Conservation (phyloP, 2,113 vertebrate genomes). For the Plecotus auritus region DNA sequence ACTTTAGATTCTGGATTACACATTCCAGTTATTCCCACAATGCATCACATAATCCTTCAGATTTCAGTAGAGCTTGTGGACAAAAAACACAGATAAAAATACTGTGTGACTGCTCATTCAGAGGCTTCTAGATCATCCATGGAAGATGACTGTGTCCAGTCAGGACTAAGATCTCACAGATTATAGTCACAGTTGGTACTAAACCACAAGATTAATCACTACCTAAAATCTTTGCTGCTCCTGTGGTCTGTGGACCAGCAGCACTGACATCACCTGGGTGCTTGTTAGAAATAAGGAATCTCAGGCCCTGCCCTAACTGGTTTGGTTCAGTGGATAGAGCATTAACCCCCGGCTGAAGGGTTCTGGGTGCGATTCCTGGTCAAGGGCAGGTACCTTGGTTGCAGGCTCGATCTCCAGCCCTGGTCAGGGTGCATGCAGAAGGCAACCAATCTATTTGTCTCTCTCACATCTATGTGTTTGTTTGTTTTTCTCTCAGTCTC, state of each 20-base stretch:
- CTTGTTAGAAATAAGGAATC: neutral
- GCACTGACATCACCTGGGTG: neutral
- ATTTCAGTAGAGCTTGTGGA: neutral
- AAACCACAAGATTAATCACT: neutral
- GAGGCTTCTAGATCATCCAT: neutral
- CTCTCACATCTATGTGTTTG: too few species aligned
- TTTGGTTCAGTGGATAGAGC: too few species aligned
- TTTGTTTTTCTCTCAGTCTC: too few species aligned
- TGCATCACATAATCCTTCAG: neutral
- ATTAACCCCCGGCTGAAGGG: too few species aligned
- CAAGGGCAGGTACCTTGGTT: too few species aligned
- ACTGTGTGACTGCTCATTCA: neutral
- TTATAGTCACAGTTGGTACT: neutral
- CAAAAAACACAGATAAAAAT: neutral
- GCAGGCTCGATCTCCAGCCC: too few species aligned
- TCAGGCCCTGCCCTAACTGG: neutral
- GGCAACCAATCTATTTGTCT: too few species aligned
- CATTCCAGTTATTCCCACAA: neutral
- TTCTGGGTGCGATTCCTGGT: too few species aligned
- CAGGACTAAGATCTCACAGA: neutral
- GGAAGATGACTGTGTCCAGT: neutral
- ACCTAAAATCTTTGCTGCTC: neutral
- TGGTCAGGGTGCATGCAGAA: too few species aligned
- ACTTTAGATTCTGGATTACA: neutral
- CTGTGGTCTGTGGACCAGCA: neutral